These are phyloP conservation scores for Hydrozoanthus gracilis DNA, from an alignment of 92 coral and sea anemone genomes.

Conservation along the genomic window DNA sequence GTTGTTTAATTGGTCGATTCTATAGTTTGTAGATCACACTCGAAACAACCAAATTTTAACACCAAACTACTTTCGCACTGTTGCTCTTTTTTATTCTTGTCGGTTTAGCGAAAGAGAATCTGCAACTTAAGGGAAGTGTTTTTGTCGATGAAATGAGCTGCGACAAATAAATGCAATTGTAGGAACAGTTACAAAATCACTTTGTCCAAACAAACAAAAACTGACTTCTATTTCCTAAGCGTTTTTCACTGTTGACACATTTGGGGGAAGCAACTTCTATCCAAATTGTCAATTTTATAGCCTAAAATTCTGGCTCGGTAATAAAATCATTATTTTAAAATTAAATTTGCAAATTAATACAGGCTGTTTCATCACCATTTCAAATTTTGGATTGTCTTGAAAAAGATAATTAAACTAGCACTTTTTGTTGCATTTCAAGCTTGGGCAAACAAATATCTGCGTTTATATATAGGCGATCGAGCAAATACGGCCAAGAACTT, in stretches of 20 bases:
- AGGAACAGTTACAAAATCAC: neutral
- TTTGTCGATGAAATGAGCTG: neutral
- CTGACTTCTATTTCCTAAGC: constrained; percentile 26
- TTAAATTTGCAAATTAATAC: constrained; percentile 36
- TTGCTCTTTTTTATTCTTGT: neutral
- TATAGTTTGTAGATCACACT: constrained; percentile 36
- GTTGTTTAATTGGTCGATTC: constrained; percentile 47
- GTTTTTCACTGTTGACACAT: constrained; percentile 18
- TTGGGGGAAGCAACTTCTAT: constrained; percentile 1
- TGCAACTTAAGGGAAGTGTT: neutral
- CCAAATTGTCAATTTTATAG: neutral
- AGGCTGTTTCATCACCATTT: neutral
- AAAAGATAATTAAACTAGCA: neutral
- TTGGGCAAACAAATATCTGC: constrained; percentile 4
- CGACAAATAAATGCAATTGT: neutral
- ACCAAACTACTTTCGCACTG: neutral
- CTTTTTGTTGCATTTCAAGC: neutral
- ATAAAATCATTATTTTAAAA: neutral
- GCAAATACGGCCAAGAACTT: neutral
- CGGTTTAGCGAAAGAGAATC: neutral
- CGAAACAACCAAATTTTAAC: constrained; percentile 9
- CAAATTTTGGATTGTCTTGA: neutral
- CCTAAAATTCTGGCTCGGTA: neutral
- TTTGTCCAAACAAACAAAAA: constrained; percentile 6
- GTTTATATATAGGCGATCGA: constrained; percentile 10